Percentiles rank a stretch among this genome's conserved stretches.
Evolutionary conservation across 2,113 vertebrate genomes (phyloP).

Genomic region (Philantomba maxwellii): DNA sequence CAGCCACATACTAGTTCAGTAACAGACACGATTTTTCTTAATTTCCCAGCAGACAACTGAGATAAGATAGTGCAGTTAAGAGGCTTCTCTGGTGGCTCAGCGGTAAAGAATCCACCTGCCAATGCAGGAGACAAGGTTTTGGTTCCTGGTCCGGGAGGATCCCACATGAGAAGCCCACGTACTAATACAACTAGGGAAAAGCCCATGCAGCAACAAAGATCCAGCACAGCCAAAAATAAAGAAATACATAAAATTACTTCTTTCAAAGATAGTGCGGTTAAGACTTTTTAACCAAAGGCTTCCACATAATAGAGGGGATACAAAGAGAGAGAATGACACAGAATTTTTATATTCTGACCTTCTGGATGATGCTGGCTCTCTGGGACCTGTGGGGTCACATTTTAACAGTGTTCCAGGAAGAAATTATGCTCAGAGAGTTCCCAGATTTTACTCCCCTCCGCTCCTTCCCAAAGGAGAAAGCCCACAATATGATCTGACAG

Average conservation of each 20-base stretch:
- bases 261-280: not conserved
- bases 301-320: not conserved
- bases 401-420: not conserved
- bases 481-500: no score
- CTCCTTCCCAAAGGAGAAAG: not conserved
- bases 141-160: not conserved
- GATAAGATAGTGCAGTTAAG: not conserved
- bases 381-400: not conserved
- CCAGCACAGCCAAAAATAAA: not conserved
- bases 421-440: not conserved
- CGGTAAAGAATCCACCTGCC: not conserved
- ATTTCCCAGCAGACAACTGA: not conserved
- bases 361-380: not conserved
- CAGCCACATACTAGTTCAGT: no score
- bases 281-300: not conserved
- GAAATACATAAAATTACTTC: not conserved
- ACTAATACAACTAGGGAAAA: not conserved
- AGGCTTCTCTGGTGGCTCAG: not conserved
- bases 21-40: not conserved
- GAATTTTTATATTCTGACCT: not conserved
- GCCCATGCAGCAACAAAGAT: not conserved
- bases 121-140: not conserved
- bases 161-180: not conserved
- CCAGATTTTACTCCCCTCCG: not conserved
- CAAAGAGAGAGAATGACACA: not conserved